phyloP scores from a whole-genome alignment of 1,140 invertebrate genomes.

The Hyles euphorbiae region DNA sequence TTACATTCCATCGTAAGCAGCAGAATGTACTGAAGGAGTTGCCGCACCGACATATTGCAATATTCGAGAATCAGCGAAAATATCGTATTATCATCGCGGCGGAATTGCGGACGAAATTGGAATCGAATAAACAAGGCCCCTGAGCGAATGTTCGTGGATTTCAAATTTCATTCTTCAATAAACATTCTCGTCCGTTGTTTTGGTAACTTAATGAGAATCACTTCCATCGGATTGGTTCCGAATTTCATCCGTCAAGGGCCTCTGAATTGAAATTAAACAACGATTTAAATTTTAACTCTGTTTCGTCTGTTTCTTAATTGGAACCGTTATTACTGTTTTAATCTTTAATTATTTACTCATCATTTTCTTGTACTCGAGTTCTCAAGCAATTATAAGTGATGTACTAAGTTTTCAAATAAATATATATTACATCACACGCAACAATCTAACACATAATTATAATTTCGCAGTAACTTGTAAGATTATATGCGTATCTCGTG shows the following conservation, averaged over 20 bases:
- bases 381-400: too few species aligned
- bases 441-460: too few species aligned
- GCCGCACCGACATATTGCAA: conserved; percentile 26
- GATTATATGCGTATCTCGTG: too few species aligned
- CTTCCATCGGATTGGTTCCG: conserved; percentile 10
- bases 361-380: too few species aligned
- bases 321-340: too few species aligned
- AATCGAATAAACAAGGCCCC: conserved; percentile 7
- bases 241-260: conserved; percentile 7
- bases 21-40: conserved; percentile 23
- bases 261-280: conserved; percentile 10
- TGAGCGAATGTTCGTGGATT: not conserved
- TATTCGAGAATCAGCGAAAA: conserved; percentile 33
- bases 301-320: too few species aligned
- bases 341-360: too few species aligned
- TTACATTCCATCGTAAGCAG: conserved; percentile 42
- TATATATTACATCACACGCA: too few species aligned
- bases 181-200: conserved; percentile 15
- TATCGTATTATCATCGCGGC: conserved; percentile 17
- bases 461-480: too few species aligned
- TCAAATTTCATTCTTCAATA: conserved; percentile 21
- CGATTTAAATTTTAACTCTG: conserved; percentile 4
- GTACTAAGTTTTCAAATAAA: too few species aligned
- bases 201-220: conserved; percentile 18
- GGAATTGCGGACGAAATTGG: conserved; percentile 7